Evolutionary conservation across 2,888 invertebrate species (phyloP), one percentile per base, ranked within the genome.

Genomic region (Oeneis ivallda): DNA sequence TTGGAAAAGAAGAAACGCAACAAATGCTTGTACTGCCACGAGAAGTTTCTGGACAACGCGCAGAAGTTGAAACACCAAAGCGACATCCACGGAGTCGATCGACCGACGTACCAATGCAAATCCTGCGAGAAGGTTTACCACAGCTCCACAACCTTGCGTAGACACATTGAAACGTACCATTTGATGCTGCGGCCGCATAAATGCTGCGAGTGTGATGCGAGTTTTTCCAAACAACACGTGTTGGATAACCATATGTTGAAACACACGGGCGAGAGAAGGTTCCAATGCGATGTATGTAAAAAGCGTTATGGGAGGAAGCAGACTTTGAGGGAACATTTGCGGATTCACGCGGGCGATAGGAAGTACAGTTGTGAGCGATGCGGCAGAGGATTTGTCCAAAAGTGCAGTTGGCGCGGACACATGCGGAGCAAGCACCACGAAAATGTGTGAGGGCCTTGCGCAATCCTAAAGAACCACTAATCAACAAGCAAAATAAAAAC

Each of bases 401-500:
- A 82, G 77, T 65, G 81, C 77, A 86, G 84, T 64, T 81, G 85
- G 69, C 78, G 82, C 43, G 80, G 81, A 0, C 91, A 91, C 68
- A 82, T 88, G 75, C 9, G 37, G 37, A 37, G 7, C 7, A 37
- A 37, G 37, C 37, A 37, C 7, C 4, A 37, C 7, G 37, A 37
- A 37, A 37, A 1, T 37, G 37, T 37, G 37, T 37, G 9, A 9
- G 7, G 37, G 7, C 0, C 0, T 8, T 37, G 4, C 9, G 37
- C 3, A 26, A 26, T 26, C 5, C n/a, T n/a, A n/a, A n/a, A n/a
- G n/a, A n/a, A n/a, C n/a, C n/a, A n/a, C n/a, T n/a, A n/a, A n/a
- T n/a, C n/a, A n/a, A n/a, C n/a, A n/a, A n/a, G n/a, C n/a, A n/a
- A n/a, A n/a, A n/a, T n/a, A n/a, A n/a, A n/a, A n/a, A n/a, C n/a